phyloP scores from a whole-genome alignment of 92 coral and sea anemone genomes.

The Pocillopora meandrina region DNA sequence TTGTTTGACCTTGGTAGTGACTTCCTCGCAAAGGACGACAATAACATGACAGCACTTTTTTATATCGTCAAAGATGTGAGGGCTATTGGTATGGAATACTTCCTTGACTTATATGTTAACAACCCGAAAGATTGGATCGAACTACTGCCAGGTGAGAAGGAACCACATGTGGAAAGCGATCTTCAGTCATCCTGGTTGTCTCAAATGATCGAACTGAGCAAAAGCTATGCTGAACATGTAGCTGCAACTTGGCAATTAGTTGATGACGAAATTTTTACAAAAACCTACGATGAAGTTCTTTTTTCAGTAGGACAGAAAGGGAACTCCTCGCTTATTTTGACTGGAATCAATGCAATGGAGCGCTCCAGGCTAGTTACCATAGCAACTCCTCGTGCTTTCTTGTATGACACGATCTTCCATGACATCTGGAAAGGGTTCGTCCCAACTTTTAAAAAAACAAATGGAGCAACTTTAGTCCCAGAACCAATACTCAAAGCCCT shows the following conservation, averaged over 20 bases:
- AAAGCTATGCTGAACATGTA: too few relatives aligned
- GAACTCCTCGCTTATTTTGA: too few relatives aligned
- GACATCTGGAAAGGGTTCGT: neutral
- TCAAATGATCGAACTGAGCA: neutral
- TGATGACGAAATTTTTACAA: too few relatives aligned
- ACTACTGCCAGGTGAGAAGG: neutral
- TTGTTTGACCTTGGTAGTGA: constrained; percentile 33
- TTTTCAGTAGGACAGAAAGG: too few relatives aligned
- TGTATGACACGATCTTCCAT: neutral
- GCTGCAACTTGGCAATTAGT: too few relatives aligned
- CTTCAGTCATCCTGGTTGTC: neutral
- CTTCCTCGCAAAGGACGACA: neutral
- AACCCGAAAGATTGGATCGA: constrained; percentile 43
- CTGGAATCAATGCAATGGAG: neutral
- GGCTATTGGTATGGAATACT: neutral
- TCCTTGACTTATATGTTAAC: constrained; percentile 34
- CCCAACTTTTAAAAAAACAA: neutral
- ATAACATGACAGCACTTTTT: constrained; percentile 33
- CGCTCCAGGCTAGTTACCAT: neutral
- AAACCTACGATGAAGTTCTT: neutral
- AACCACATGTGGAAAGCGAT: neutral
- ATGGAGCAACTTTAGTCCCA: constrained; percentile 2
- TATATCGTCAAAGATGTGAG: constrained; percentile 25
- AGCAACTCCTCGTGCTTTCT: constrained; percentile 9
- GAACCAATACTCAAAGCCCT: neutral